phyloP scores from a whole-genome alignment of 2,888 invertebrate species.

The Pharmacophagus antenor region DNA sequence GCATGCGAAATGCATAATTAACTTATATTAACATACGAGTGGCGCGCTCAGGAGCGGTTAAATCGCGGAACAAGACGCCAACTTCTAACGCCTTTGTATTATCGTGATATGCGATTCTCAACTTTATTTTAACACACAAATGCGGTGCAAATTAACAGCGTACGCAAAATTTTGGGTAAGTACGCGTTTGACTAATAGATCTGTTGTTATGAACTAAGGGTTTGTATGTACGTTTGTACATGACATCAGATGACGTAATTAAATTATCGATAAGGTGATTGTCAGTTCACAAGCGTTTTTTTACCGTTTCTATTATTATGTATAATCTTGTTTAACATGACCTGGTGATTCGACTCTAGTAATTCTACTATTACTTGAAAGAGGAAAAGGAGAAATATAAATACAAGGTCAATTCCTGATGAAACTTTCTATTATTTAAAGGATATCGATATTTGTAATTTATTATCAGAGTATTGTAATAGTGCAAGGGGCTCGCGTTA shows the following conservation, averaged over 20 bases:
- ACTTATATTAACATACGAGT: conserved; percentile 43
- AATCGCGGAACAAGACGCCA: conserved; percentile 26
- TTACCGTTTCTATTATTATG: too few relatives aligned
- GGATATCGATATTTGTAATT: too few relatives aligned
- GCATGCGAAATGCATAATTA: conserved; percentile 72
- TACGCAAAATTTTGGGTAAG: not conserved
- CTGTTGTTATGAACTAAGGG: not conserved
- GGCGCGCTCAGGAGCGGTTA: conserved; percentile 23
- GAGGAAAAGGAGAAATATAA: too few relatives aligned
- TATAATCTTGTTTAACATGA: too few relatives aligned
- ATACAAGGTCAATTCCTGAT: too few relatives aligned
- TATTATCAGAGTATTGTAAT: too few relatives aligned
- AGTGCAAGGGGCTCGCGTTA: too few relatives aligned
- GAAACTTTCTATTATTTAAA: too few relatives aligned
- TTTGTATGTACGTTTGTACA: not conserved
- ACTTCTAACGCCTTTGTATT: not conserved
- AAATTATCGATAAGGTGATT: not conserved
- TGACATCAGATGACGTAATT: not conserved
- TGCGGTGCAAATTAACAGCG: not conserved
- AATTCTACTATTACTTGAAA: too few relatives aligned
- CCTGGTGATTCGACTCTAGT: too few relatives aligned
- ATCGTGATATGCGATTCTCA: not conserved
- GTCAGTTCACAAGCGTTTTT: too few relatives aligned
- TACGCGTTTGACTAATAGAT: not conserved
- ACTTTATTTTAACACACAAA: not conserved